phyloP scores from a whole-genome alignment of 1,140 invertebrate genomes.

The Amphibalanus amphitrite region DNA sequence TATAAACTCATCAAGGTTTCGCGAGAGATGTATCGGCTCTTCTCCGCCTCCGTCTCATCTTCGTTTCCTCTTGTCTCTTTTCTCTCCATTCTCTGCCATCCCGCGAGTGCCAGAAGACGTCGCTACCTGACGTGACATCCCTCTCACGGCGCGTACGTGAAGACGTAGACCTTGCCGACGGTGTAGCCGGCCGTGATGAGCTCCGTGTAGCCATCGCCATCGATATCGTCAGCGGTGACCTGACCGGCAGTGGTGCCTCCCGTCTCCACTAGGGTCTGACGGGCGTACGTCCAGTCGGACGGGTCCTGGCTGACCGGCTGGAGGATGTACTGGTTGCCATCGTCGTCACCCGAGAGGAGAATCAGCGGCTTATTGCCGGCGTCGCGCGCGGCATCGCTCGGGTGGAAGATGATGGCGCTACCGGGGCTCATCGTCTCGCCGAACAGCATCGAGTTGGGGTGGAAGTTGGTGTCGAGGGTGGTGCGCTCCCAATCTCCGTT shows the following conservation, averaged over 20 bases:
- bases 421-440: slow-evolving; percentile 22
- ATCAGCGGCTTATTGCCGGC: slow-evolving; percentile 23
- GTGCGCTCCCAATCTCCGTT: not conserved
- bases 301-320: slow-evolving; percentile 20
- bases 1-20: too few relatives aligned
- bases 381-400: slow-evolving; percentile 12
- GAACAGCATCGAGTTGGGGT: slow-evolving; percentile 19
- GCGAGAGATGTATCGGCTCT: too few relatives aligned
- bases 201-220: slow-evolving; percentile 26
- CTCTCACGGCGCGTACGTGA: slow-evolving; percentile 24
- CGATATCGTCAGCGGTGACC: slow-evolving; percentile 24
- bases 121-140: slow-evolving; percentile 24
- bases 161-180: slow-evolving; percentile 22
- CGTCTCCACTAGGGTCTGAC: slow-evolving; percentile 15
- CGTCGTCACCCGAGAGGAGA: slow-evolving; percentile 27
- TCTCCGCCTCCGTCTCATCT: too few relatives aligned
- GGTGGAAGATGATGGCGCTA: slow-evolving; percentile 22
- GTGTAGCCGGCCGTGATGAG: slow-evolving; percentile 25
- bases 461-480: slow-evolving; percentile 8
- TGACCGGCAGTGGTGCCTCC: slow-evolving; percentile 13
- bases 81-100: too few relatives aligned
- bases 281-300: slow-evolving; percentile 24
- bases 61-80: too few relatives aligned
- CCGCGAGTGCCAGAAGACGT: slow-evolving; percentile 1
- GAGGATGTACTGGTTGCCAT: slow-evolving; percentile 25